Conservation (phyloP, 2,888 invertebrate species). For the Amorpha juglandis region DNA sequence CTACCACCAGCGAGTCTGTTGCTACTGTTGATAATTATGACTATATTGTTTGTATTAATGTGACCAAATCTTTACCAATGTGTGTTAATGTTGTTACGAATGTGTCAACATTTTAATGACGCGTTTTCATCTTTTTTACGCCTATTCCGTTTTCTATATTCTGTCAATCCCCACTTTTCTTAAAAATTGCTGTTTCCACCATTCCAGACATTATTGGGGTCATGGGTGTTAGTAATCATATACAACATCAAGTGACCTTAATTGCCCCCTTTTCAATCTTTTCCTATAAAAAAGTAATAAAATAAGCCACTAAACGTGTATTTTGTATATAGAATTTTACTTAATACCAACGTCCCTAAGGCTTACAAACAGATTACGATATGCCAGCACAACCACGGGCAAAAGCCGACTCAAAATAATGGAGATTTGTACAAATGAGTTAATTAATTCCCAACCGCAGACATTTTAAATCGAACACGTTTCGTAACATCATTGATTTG, state of each 20-base stretch:
- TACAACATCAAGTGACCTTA: no score
- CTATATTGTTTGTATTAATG: neutral
- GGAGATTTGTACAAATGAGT: neutral
- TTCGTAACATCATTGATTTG: conserved; percentile 12
- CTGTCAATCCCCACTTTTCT: no score
- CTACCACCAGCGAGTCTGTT: no score
- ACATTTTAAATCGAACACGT: neutral
- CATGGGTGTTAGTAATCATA: no score
- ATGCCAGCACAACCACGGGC: neutral
- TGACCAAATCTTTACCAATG: neutral
- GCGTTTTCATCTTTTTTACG: no score
- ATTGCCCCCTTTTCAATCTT: no score
- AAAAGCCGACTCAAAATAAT: neutral
- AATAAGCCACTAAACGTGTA: no score
- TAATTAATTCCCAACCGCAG: neutral
- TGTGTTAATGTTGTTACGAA: conserved; percentile 5
- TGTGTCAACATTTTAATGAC: neutral
- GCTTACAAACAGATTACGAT: neutral
- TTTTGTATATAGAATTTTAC: neutral
- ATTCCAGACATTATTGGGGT: no score
- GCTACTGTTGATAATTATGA: neutral
- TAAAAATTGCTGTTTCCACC: no score
- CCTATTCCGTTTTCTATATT: no score
- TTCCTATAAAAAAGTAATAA: no score
- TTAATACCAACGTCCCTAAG: neutral